Evolutionary conservation across 2,797 vertebrate genomes (phyloP).

Genomic region (Mus minutoides): DNA sequence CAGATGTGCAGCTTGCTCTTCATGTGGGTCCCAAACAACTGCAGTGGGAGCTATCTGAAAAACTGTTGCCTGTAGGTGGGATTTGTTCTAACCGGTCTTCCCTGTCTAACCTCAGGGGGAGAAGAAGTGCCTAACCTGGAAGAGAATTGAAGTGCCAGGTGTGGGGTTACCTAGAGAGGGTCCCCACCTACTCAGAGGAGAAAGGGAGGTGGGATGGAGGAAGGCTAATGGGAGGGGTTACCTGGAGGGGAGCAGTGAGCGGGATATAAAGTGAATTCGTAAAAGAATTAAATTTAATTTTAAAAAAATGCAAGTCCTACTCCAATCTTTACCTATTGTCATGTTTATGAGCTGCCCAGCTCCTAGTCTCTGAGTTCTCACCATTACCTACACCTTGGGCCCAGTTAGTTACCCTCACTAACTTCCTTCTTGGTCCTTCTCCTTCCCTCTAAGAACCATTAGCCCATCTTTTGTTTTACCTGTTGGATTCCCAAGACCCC

Average conservation of each 20-base stretch:
- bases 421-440: not conserved
- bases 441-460: not conserved
- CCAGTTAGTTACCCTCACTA: not conserved
- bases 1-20: not conserved
- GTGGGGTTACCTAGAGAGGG: not conserved
- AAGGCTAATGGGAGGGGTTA: not conserved
- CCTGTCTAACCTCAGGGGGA: not conserved
- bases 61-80: no score
- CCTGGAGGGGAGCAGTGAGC: not conserved
- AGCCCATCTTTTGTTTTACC: not conserved
- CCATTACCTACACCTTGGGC: not conserved
- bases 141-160: not conserved
- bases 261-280: not conserved
- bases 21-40: not conserved
- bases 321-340: not conserved
- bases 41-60: no score
- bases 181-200: not conserved
- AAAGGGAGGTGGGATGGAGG: not conserved
- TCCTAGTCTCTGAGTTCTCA: not conserved
- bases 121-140: not conserved
- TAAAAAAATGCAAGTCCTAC: not conserved
- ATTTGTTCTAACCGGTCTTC: not conserved
- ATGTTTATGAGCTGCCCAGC: not conserved
- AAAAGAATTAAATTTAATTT: not conserved
- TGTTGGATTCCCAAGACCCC: not conserved